Percentiles rank a stretch among this genome's conserved stretches.
phyloP scores from a whole-genome alignment of 1,140 invertebrate genomes.

The Monochamus saltuarius region DNA sequence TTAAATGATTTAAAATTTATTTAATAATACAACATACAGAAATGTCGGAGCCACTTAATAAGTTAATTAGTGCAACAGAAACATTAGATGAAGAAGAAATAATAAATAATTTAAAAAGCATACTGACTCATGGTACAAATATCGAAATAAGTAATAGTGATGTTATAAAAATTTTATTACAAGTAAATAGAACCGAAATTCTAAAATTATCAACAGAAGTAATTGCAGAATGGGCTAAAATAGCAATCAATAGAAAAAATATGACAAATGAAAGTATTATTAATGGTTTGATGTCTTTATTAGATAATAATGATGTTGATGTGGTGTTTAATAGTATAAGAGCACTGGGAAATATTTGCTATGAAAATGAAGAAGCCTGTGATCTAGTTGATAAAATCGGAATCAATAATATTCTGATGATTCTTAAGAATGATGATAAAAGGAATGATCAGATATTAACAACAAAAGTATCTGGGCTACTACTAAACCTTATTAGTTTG shows the following conservation, averaged over 20 bases:
- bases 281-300: conserved; percentile 57
- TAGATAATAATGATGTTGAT: conserved; percentile 52
- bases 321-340: conserved; percentile 72
- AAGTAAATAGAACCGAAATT: conserved; percentile 27
- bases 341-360: conserved; percentile 85
- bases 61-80: conserved; percentile 9
- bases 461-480: conserved; percentile 58
- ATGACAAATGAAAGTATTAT: conserved; percentile 64
- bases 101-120: conserved; percentile 26
- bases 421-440: conserved; percentile 50
- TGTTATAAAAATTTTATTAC: conserved; percentile 28
- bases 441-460: conserved; percentile 30
- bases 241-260: conserved; percentile 63
- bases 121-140: conserved; percentile 23
- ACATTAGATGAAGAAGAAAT: conserved; percentile 25
- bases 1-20: too few species aligned
- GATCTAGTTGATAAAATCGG: conserved; percentile 63
- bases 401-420: conserved; percentile 55
- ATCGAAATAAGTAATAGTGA: conserved; percentile 28
- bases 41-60: conserved; percentile 14
- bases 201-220: conserved; percentile 57
- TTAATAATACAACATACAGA: too few species aligned
- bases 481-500: conserved; percentile 78
- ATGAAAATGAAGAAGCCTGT: conserved; percentile 75
- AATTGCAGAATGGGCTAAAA: conserved; percentile 73